Percentiles rank a stretch among this genome's conserved stretches.
phyloP scores from a whole-genome alignment of 2,113 vertebrate genomes.

The Nannospalax galili region DNA sequence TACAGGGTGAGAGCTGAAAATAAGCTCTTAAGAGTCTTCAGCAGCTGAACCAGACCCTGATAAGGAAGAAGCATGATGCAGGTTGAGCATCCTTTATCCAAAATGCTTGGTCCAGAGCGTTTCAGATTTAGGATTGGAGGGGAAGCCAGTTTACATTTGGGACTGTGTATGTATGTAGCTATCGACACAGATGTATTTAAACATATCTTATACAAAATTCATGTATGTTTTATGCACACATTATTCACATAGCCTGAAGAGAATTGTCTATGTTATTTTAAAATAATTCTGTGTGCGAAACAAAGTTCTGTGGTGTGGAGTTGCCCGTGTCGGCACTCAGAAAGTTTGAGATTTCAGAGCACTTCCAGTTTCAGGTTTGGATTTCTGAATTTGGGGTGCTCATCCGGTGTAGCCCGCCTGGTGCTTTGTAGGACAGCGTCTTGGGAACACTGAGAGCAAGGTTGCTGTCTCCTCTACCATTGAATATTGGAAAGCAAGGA shows the following conservation, averaged over 20 bases:
- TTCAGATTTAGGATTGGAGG: too few species aligned
- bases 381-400: background rate
- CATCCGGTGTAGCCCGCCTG: accelerated
- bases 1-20: too few species aligned
- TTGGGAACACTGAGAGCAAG: background rate
- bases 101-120: background rate
- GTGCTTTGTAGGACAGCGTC: background rate
- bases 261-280: background rate
- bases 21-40: too few species aligned
- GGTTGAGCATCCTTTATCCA: too few species aligned
- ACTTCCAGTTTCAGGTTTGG: background rate
- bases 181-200: background rate
- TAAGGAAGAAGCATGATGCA: background rate
- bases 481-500: background rate
- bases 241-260: too few species aligned
- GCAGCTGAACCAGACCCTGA: background rate
- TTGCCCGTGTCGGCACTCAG: background rate
- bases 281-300: background rate
- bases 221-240: background rate
- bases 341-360: background rate
- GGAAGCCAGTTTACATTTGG: background rate
- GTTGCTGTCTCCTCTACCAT: background rate
- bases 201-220: background rate
- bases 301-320: background rate
- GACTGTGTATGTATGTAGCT: background rate